Conservation (phyloP, 2,113 vertebrate genomes). For the Charadrius vociferus region DNA sequence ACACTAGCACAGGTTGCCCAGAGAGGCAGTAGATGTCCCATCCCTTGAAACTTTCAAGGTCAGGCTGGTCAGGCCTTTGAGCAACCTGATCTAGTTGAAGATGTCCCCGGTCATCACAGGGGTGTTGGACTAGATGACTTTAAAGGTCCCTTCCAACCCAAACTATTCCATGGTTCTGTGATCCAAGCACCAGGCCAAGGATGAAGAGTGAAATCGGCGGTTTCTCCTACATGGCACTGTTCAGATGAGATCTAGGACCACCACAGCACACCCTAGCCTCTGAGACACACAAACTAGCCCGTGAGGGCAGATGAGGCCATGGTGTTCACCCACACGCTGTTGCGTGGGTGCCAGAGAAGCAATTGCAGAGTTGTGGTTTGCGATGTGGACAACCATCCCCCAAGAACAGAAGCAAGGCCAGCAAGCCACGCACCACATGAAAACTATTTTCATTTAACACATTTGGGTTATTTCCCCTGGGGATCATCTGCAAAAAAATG, state of each 20-base stretch:
- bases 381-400: neutral
- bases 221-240: too few species aligned
- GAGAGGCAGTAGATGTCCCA: neutral
- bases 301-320: neutral
- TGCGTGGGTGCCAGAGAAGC: neutral
- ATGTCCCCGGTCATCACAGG: accelerated
- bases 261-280: neutral
- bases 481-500: conserved; percentile 3
- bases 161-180: neutral
- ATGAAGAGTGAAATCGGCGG: neutral
- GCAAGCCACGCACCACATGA: neutral
- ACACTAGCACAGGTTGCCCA: accelerated
- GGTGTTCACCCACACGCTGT: neutral
- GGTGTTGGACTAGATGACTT: neutral
- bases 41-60: neutral
- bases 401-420: neutral
- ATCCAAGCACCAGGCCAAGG: neutral
- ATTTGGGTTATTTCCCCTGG: conserved; percentile 7
- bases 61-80: accelerated
- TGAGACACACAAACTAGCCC: accelerated
- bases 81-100: accelerated
- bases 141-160: neutral
- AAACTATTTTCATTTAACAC: conserved; percentile 14
- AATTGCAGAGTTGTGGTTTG: neutral
- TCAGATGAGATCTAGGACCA: neutral